phyloP scores from a whole-genome alignment of 2,888 invertebrate genomes.

The Ophioninae sp. region DNA sequence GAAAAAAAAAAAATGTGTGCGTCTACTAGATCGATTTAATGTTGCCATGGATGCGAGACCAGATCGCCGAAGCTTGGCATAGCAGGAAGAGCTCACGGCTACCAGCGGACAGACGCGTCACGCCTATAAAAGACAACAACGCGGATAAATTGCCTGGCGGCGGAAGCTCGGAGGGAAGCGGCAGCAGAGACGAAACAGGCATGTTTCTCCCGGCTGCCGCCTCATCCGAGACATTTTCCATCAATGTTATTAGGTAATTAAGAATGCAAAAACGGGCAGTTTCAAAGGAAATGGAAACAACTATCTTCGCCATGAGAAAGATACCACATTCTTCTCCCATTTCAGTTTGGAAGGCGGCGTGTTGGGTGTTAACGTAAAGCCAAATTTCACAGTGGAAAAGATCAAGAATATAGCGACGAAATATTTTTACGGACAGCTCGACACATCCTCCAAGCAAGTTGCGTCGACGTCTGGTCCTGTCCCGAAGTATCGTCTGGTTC shows the following conservation, averaged over 20 bases:
- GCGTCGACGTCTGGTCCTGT: conserved; percentile 65
- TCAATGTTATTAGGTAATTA: conserved; percentile 76
- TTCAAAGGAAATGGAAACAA: background rate
- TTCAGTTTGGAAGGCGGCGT: conserved; percentile 75
- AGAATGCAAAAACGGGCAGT: background rate
- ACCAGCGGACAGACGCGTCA: conserved; percentile 39
- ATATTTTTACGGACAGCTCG: conserved; percentile 74
- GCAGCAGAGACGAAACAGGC: conserved; percentile 66
- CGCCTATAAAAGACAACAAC: conserved; percentile 43
- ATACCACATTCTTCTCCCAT: background rate
- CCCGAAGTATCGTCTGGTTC: conserved; percentile 74
- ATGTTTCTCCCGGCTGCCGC: conserved; percentile 69
- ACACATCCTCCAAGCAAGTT: conserved; percentile 39
- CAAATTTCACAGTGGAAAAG: conserved; percentile 74
- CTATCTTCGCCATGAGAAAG: background rate
- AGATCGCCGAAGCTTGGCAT: conserved; percentile 76
- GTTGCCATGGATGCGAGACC: conserved; percentile 78
- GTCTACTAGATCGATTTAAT: conserved; percentile 71
- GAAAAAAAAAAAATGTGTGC: background rate
- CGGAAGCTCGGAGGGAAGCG: conserved; percentile 69
- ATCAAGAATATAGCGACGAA: conserved; percentile 75
- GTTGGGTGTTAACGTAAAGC: conserved; percentile 69
- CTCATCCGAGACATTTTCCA: conserved; percentile 70
- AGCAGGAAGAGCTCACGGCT: conserved; percentile 75
- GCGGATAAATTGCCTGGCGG: conserved; percentile 68